Evolutionary conservation across 2,797 vertebrate species (phyloP), one percentile per base, ranked within the genome.

Genomic region (Garrulus glandarius): DNA sequence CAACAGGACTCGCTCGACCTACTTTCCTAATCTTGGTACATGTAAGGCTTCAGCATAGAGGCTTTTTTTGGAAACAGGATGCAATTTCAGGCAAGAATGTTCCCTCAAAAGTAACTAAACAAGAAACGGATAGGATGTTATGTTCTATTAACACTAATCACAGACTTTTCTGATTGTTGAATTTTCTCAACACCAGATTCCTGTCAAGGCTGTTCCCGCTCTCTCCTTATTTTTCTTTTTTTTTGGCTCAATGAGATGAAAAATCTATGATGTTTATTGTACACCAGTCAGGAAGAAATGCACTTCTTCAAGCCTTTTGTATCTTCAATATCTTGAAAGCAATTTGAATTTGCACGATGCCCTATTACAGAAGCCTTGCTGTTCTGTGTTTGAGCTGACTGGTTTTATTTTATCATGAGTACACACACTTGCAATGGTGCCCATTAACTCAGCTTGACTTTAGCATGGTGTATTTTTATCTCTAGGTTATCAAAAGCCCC

Each of bases 31-130:
- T 61, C 70, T 88, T 65, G 70, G 52, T 87, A 52, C 91, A 83
- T 29, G 67, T 29, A 56, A 85, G 41, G 57, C 80, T 82, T 87
- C 70, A 85, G 64, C 63, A 64, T 0, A 63, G 71, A 0, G 1
- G 44, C 29, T 44, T 57, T 81, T 84, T 84, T 71, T 69, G 59
- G 77, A 89, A 90, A 92, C 94, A 95, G 95, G 87, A 95, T 93
- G 80, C 74, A 86, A 84, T 92, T 89, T 78, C 57, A 92, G 87
- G 64, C 81, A 97, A 96, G 84, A 95, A 93, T 96, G 94, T 96
- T 94, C 94, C 74, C 56, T 84, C n/a, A 65, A 87, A 94, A 93
- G 65, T 92, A 97, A 97, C 95, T 95, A 94, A 95, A 96, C 89
- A 79, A 5, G 21, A 93, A 93, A 88, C 5, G 19, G 84, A 90